Evolutionary conservation across 2,797 vertebrate genomes (phyloP).

Genomic region (Microcaecilia unicolor): DNA sequence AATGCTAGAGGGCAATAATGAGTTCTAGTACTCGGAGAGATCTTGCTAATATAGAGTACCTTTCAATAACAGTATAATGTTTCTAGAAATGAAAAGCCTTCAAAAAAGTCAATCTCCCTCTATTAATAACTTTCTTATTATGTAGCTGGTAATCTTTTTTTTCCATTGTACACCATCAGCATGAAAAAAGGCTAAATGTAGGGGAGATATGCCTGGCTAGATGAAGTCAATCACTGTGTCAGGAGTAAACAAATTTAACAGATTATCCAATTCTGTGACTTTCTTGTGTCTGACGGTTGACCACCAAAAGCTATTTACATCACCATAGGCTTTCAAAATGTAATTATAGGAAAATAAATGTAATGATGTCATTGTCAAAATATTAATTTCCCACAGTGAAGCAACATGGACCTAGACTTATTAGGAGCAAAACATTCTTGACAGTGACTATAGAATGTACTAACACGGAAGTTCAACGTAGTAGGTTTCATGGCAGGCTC

Average conservation of each 20-base stretch:
- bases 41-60: slow-evolving; percentile 9
- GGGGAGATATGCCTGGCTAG: slow-evolving; percentile 23
- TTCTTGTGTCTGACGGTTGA: slow-evolving; percentile 50
- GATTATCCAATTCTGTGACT: slow-evolving; percentile 32
- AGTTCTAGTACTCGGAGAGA: background rate
- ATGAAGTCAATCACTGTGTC: slow-evolving; percentile 41
- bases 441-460: too few relatives aligned
- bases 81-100: slow-evolving; percentile 36
- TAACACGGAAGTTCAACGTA: too few relatives aligned
- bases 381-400: too few relatives aligned
- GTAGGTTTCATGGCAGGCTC: too few relatives aligned
- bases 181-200: slow-evolving; percentile 24
- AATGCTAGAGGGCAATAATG: too few relatives aligned
- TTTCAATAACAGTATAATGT: too few relatives aligned
- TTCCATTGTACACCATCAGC: slow-evolving; percentile 35
- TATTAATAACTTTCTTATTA: slow-evolving; percentile 32
- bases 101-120: slow-evolving; percentile 26
- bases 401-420: too few relatives aligned
- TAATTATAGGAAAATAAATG: too few relatives aligned
- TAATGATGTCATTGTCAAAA: too few relatives aligned
- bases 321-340: slow-evolving; percentile 40
- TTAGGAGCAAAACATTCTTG: too few relatives aligned
- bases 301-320: slow-evolving; percentile 42
- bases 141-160: slow-evolving; percentile 45
- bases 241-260: slow-evolving; percentile 44